phyloP scores from a whole-genome alignment of 2,888 invertebrate species.

The Dinocampus coccinellae region DNA sequence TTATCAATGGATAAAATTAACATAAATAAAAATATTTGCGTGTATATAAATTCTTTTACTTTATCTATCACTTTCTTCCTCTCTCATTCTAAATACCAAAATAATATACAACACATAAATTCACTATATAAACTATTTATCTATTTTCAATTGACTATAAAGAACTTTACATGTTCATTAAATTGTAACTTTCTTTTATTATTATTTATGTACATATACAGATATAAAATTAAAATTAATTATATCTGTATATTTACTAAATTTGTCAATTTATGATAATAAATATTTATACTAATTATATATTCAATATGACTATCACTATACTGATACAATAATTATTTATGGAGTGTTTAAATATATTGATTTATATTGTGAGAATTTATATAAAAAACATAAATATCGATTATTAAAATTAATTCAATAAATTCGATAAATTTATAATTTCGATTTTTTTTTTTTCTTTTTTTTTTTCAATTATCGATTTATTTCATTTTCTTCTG shows the following conservation, averaged over 20 bases:
- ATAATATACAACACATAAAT: background rate
- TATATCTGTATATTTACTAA: slow-evolving; percentile 10
- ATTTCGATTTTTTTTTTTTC: too few relatives aligned
- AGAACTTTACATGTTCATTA: slow-evolving; percentile 24
- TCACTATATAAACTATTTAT: background rate
- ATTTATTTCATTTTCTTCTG: background rate
- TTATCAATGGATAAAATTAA: background rate
- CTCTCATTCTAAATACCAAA: background rate
- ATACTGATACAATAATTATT: too few relatives aligned
- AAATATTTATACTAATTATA: slow-evolving; percentile 6
- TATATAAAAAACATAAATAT: too few relatives aligned
- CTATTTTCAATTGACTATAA: background rate
- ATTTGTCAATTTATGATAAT: background rate
- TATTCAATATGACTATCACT: slow-evolving; percentile 4
- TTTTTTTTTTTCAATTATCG: background rate
- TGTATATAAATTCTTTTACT: slow-evolving; percentile 3
- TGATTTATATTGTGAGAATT: too few relatives aligned
- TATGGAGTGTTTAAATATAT: too few relatives aligned
- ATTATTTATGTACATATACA: slow-evolving; percentile 9
- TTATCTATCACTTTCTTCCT: too few relatives aligned
- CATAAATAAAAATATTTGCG: background rate
- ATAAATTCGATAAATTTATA: too few relatives aligned
- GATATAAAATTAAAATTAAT: background rate
- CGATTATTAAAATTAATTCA: too few relatives aligned
- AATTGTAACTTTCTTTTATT: slow-evolving; percentile 20